Conservation (phyloP, 2,888 invertebrate genomes). For the Lochmaea capreae region DNA sequence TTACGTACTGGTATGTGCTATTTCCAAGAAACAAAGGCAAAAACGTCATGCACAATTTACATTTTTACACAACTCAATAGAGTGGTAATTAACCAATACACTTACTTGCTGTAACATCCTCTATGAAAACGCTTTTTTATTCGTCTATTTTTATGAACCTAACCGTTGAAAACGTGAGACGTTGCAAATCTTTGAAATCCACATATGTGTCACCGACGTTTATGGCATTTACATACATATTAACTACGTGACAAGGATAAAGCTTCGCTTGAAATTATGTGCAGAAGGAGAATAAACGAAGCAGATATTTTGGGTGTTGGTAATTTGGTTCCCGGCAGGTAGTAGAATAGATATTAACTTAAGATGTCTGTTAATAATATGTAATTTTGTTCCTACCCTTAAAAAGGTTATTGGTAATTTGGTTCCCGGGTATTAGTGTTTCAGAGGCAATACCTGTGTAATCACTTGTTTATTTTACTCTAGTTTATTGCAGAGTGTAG, state of each 20-base stretch:
- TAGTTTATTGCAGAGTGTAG: no score
- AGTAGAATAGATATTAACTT: no score
- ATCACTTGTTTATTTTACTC: no score
- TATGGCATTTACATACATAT: conserved; percentile 3
- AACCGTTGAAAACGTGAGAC: neutral
- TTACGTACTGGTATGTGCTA: no score
- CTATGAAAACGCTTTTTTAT: neutral
- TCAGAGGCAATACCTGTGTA: no score
- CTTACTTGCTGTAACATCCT: neutral
- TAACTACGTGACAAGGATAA: neutral
- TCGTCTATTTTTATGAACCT: neutral
- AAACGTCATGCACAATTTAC: neutral
- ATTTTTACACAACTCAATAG: neutral
- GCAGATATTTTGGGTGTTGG: no score
- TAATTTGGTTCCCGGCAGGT: no score
- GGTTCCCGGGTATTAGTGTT: no score
- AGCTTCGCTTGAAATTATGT: conserved; percentile 6
- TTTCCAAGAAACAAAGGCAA: no score
- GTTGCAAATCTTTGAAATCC: conserved; percentile 1
- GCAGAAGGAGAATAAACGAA: neutral
- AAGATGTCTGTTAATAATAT: no score
- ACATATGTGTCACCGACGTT: neutral
- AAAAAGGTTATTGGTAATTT: no score
- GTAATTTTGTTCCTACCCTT: no score
- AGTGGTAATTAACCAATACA: neutral